A percentile compares a stretch with the other conserved stretches of the same genome.
Evolutionary conservation across 2,113 vertebrate genomes (phyloP).

Genomic region (Eurypyga helias): DNA sequence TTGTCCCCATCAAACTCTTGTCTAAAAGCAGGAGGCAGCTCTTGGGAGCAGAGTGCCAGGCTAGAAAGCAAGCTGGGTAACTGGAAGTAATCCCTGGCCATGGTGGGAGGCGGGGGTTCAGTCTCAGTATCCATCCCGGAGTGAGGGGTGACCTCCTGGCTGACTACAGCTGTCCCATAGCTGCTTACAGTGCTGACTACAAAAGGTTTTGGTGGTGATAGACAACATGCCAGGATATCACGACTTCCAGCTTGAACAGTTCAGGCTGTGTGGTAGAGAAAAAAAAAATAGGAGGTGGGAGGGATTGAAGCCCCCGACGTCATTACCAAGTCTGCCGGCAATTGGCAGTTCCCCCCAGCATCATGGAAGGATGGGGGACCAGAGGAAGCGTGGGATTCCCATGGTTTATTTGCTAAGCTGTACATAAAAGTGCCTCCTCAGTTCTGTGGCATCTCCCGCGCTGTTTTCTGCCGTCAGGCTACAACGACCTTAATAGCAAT

Average conservation of each 20-base stretch:
- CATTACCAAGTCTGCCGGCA: neutral
- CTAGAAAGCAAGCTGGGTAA: neutral
- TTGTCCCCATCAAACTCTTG: neutral
- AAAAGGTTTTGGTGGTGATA: neutral
- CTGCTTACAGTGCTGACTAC: neutral
- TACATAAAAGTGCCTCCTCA: neutral
- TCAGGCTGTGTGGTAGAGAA: neutral
- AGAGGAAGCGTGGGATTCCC: neutral
- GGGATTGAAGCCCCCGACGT: neutral
- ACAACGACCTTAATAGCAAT: neutral
- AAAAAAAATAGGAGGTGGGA: neutral
- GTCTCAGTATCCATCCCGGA: neutral
- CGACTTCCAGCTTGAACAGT: fast-evolving
- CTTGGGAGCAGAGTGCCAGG: neutral
- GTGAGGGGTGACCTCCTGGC: neutral
- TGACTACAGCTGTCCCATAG: neutral
- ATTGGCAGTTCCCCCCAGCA: neutral
- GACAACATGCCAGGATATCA: too few relatives aligned
- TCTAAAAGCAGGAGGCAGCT: neutral
- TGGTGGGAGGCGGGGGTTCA: neutral
- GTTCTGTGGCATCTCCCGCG: fast-evolving
- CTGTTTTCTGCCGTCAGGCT: neutral
- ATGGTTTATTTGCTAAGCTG: neutral
- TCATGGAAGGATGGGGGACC: neutral
- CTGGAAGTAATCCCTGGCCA: neutral